Evolutionary conservation across 2,797 vertebrate species (phyloP).

Genomic region (Thamnophis elegans): DNA sequence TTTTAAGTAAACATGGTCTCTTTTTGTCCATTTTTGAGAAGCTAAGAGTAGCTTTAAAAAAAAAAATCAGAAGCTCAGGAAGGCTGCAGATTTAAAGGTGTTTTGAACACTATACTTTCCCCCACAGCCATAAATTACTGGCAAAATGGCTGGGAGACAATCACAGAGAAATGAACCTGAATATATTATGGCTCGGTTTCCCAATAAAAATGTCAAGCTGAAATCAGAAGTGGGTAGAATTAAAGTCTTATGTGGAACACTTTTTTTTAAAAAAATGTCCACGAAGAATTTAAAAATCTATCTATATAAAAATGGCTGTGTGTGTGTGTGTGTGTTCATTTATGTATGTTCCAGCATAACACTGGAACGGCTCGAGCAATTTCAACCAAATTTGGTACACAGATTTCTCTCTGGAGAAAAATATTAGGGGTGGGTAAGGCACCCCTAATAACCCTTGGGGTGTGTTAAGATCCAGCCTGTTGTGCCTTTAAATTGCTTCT

Average conservation of each 20-base stretch:
- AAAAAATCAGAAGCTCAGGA: slow-evolving; percentile 72
- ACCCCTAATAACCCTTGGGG: too few species aligned
- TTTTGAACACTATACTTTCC: slow-evolving; percentile 77
- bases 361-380: too few species aligned
- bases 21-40: slow-evolving; percentile 70
- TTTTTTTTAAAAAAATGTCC: slow-evolving; percentile 75
- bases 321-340: too few species aligned
- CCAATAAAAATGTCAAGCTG: slow-evolving; percentile 80
- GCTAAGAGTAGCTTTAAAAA: slow-evolving; percentile 60
- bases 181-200: slow-evolving; percentile 78
- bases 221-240: slow-evolving; percentile 73
- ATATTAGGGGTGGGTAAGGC: too few species aligned
- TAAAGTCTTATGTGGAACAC: slow-evolving; percentile 72
- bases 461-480: too few species aligned
- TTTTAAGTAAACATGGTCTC: slow-evolving; percentile 76
- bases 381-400: too few species aligned
- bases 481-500: too few species aligned
- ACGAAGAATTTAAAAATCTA: slow-evolving; percentile 66
- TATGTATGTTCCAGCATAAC: too few species aligned
- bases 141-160: slow-evolving; percentile 70
- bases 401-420: too few species aligned
- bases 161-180: slow-evolving; percentile 72
- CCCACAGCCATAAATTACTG: slow-evolving; percentile 75
- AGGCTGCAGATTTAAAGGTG: slow-evolving; percentile 72
- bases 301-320: too few species aligned